These are phyloP conservation scores for Orcinus orca DNA, from an alignment of 2,113 vertebrate species.

Conservation along the genomic window DNA sequence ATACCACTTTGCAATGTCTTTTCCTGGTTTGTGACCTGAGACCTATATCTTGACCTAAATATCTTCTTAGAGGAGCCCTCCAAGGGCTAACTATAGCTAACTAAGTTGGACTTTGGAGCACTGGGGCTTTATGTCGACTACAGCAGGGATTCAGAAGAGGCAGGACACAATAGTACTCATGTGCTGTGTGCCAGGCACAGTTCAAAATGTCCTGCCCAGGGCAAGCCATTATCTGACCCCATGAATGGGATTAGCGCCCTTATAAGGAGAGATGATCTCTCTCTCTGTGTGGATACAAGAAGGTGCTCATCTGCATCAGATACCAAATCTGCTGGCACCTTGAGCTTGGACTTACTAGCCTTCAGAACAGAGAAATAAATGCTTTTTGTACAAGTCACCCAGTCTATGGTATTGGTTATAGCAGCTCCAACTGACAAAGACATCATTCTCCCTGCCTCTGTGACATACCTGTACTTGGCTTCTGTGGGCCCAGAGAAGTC, in stretches of 20 bases:
- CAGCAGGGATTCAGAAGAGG: not conserved
- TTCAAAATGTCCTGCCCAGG: not conserved
- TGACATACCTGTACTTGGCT: not conserved
- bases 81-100: not conserved
- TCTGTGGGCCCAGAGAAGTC: not conserved
- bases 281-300: not conserved
- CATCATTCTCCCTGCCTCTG: not conserved
- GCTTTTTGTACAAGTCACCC: not conserved
- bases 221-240: not conserved
- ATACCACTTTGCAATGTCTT: not conserved
- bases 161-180: not conserved
- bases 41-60: not conserved
- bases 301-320: not conserved
- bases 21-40: not conserved
- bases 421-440: not conserved
- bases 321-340: not conserved
- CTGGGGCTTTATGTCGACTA: not conserved
- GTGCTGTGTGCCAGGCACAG: not conserved
- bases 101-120: not conserved
- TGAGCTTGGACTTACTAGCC: not conserved
- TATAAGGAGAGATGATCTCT: not conserved
- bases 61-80: not conserved
- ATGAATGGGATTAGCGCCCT: not conserved
- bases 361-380: not conserved
- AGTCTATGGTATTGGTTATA: not conserved